Evolutionary conservation across 2,113 vertebrate species (phyloP).

Genomic region (Uria lomvia): DNA sequence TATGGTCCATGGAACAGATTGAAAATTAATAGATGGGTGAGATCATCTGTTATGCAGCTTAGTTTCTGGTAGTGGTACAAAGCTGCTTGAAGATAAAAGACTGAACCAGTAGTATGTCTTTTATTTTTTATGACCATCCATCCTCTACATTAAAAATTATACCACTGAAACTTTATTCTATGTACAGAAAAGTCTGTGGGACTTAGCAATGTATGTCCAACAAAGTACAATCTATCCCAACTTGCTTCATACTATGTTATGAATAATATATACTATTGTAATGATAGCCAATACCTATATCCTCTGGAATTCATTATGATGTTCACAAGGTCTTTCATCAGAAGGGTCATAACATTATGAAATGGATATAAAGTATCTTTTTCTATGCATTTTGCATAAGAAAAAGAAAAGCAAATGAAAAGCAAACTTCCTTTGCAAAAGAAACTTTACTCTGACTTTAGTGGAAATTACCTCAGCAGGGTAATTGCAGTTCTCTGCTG

Average conservation of each 20-base stretch:
- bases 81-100: not conserved
- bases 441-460: not conserved
- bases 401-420: not conserved
- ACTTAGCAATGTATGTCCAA: not conserved
- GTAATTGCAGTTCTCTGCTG: not conserved
- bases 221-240: not conserved
- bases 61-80: not conserved
- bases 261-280: not conserved
- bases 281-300: not conserved
- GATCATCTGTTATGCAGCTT: not conserved
- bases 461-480: not conserved
- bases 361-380: not conserved
- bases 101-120: not conserved
- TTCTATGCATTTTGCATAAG: not conserved
- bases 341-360: not conserved
- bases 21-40: not conserved
- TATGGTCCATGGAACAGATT: not conserved
- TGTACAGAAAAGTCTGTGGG: not conserved
- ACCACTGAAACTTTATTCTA: not conserved
- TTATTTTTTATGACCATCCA: not conserved
- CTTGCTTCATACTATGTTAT: not conserved
- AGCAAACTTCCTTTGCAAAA: not conserved
- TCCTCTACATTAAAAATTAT: not conserved
- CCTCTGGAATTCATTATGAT: not conserved
- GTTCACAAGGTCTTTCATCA: not conserved